phyloP scores from a whole-genome alignment of 53 echinoderm and acorn worm species.

The Apostichopus leukothele region DNA sequence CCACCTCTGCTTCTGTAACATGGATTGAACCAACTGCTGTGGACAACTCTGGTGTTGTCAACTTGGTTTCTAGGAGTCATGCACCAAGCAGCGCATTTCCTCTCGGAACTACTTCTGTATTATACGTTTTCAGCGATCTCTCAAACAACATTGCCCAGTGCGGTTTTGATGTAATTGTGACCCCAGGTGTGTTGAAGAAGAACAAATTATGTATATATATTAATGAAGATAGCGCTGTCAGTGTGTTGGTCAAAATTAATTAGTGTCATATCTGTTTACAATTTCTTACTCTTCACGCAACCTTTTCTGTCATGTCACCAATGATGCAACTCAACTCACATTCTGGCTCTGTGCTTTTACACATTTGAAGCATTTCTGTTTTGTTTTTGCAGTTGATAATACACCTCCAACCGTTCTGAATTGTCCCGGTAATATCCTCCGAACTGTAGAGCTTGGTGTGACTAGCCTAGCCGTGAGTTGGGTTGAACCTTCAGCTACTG shows the following conservation, averaged over 20 bases:
- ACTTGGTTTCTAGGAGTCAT: slow-evolving; percentile 26
- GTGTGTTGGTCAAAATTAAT: not conserved
- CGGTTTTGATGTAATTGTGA: slow-evolving; percentile 63
- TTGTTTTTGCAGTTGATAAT: slow-evolving; percentile 58
- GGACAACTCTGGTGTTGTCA: slow-evolving; percentile 58
- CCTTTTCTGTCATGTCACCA: too few species aligned
- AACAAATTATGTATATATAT: not conserved
- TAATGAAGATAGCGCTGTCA: not conserved
- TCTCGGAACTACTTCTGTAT: slow-evolving; percentile 52
- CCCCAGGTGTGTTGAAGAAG: slow-evolving; percentile 44
- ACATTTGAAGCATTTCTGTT: too few species aligned
- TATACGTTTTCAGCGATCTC: slow-evolving; percentile 58
- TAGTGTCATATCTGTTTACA: too few species aligned
- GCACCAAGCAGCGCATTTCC: slow-evolving; percentile 49
- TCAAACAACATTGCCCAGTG: slow-evolving; percentile 56
- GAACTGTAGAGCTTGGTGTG: slow-evolving; percentile 54
- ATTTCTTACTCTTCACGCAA: too few species aligned
- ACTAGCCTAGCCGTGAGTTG: slow-evolving; percentile 35
- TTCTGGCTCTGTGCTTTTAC: too few species aligned
- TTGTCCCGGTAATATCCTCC: slow-evolving; percentile 61
- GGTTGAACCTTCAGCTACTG: slow-evolving; percentile 49
- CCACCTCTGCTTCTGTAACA: slow-evolving; percentile 2
- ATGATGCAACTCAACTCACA: too few species aligned
- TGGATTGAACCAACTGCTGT: slow-evolving; percentile 61
- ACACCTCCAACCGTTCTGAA: slow-evolving; percentile 55